Conservation (phyloP, 2,888 invertebrate species). For the Hemicrepidius hirtus region DNA sequence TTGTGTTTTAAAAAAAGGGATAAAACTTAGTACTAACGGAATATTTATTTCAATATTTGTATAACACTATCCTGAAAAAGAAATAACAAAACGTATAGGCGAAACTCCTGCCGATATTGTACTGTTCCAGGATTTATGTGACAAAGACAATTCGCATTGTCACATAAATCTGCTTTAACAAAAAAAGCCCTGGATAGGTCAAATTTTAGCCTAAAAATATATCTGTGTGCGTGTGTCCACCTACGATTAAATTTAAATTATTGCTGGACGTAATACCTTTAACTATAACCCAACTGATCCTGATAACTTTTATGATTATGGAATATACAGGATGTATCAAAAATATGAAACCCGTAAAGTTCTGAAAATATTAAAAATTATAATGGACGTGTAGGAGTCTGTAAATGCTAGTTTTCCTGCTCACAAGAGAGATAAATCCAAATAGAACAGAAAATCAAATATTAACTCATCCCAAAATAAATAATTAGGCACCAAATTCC, state of each 20-base stretch:
- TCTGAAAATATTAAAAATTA: too few relatives aligned
- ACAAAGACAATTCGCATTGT: constrained; percentile 43
- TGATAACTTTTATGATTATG: too few relatives aligned
- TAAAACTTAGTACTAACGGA: background rate
- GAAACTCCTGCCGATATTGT: constrained; percentile 32
- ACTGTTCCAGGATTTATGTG: constrained; percentile 34
- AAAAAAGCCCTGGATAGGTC: constrained; percentile 28
- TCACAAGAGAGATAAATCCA: too few relatives aligned
- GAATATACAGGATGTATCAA: too few relatives aligned
- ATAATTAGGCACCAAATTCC: too few relatives aligned
- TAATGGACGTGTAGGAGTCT: too few relatives aligned
- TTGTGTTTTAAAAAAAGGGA: too few relatives aligned
- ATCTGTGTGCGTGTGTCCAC: background rate
- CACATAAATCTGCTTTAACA: constrained; percentile 37
- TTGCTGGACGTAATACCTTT: background rate
- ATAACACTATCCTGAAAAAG: constrained; percentile 13
- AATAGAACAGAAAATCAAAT: too few relatives aligned
- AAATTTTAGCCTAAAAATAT: constrained; percentile 25
- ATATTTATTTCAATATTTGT: constrained; percentile 13
- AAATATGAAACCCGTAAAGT: too few relatives aligned
- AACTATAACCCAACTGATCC: too few relatives aligned
- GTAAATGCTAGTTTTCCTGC: too few relatives aligned
- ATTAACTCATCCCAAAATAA: too few relatives aligned
- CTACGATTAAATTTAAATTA: background rate
- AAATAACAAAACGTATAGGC: constrained; percentile 27